Evolutionary conservation across 2,888 invertebrate species (phyloP).

Genomic region (Polydesmus complanatus): DNA sequence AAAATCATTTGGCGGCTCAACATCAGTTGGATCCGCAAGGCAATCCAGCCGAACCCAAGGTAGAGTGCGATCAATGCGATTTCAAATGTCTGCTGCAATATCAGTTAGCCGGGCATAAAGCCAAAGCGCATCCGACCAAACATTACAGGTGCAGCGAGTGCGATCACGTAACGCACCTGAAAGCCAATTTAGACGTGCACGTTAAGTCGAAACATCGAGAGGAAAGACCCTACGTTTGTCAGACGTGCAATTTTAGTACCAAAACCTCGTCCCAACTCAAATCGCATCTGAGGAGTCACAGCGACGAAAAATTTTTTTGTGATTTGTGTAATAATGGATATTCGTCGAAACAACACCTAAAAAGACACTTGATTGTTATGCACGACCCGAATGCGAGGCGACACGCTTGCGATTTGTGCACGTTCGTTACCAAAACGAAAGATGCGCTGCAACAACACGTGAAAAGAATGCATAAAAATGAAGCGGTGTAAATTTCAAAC

Average conservation of each 20-base stretch:
- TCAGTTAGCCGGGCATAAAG: background rate
- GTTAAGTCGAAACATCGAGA: background rate
- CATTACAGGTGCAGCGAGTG: background rate
- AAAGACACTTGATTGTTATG: background rate
- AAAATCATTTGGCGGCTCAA: background rate
- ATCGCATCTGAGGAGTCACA: background rate
- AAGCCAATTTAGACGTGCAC: background rate
- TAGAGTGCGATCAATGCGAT: background rate
- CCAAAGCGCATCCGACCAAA: background rate
- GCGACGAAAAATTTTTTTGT: background rate
- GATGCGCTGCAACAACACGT: background rate
- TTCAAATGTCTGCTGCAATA: background rate
- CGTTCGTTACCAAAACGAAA: background rate
- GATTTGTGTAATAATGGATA: background rate
- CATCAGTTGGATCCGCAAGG: background rate
- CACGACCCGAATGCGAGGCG: background rate
- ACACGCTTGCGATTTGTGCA: background rate
- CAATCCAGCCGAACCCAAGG: background rate
- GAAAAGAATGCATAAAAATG: background rate
- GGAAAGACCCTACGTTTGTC: background rate
- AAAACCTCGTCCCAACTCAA: background rate
- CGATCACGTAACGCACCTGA: background rate
- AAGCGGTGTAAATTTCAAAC: no score
- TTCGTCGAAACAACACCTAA: background rate
- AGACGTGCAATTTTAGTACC: background rate